Evolutionary conservation across 2,113 vertebrate genomes (phyloP).

Genomic region (Cacatua alba): DNA sequence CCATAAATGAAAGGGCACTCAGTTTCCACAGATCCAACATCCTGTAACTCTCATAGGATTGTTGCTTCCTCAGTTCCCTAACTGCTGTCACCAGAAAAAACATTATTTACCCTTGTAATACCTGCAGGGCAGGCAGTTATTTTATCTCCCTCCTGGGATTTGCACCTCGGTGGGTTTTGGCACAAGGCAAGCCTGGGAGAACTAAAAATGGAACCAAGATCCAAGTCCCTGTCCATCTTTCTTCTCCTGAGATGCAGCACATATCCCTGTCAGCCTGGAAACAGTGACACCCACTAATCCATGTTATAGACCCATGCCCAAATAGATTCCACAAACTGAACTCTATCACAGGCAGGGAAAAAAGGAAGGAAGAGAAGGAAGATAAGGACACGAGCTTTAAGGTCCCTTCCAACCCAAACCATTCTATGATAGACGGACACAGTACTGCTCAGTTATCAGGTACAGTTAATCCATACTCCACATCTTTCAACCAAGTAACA

Average conservation of each 20-base stretch:
- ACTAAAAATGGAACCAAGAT: conserved; percentile 45
- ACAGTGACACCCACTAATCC: background rate
- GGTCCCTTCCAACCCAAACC: background rate
- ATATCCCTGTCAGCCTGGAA: background rate
- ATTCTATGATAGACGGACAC: background rate
- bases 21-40: background rate
- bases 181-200: background rate
- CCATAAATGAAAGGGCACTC: background rate
- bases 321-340: background rate
- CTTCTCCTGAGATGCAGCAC: background rate
- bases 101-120: conserved; percentile 39
- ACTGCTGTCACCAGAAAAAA: conserved; percentile 18
- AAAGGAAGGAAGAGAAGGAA: background rate
- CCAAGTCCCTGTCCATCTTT: background rate
- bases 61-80: background rate
- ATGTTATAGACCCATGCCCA: background rate
- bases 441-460: background rate
- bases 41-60: background rate
- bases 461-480: conserved; percentile 4
- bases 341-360: background rate
- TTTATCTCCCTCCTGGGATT: conserved; percentile 26
- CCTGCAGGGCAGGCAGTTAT: conserved; percentile 26
- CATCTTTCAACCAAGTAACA: background rate
- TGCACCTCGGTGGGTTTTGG: background rate
- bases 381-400: background rate